Evolutionary conservation across 2,888 invertebrate genomes (phyloP), one percentile per base, ranked within the genome.

Genomic region (Andrena trimmerana): DNA sequence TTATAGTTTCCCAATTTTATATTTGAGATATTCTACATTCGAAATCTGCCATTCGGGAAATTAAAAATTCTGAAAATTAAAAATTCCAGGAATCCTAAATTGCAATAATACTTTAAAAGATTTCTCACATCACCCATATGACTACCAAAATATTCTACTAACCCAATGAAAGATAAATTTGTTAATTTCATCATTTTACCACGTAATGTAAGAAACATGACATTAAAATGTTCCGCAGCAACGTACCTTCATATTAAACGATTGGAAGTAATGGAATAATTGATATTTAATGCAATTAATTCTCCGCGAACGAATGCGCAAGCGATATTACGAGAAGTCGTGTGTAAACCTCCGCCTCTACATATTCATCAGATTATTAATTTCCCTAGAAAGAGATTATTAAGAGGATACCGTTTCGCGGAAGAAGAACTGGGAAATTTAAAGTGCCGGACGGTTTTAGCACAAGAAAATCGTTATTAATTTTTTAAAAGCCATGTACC

Each of bases 401-500:
- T 36, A 36, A 2, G 36, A 42, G 4, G 42, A 4, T 16, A 16
- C 42, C 42, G 42, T 42, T 42, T 42, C 42, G 16, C 13, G 42
- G 42, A 13, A 16, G 5, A 42, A 16, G 13, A 1, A 13, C 42
- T 42, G 3, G 4, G 13, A 16, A 42, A 42, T 16, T 42, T 42
- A 42, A 42, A 42, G 42, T 42, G 42, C 16, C 16, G 42, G 42
- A 5, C 42, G 52, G 2, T 20, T 20, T 52, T 20, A 52, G 8
- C 52, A 7, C 20, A 1, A 6, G 20, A 27, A 57, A 42, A 16
- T 42, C 27, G 29, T 48, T 13, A 27, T 16, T 33, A 31, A 42
- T 42, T 70, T 67, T 69, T 66, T 20, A 6, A 24, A 29, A 63
- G 16, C 33, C 29, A 42, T 48, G 78, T 83, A 93, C 93, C 90